Base-by-base conservation (phyloP, 1,140 invertebrate genomes). In the Musca vetustissima region DNA sequence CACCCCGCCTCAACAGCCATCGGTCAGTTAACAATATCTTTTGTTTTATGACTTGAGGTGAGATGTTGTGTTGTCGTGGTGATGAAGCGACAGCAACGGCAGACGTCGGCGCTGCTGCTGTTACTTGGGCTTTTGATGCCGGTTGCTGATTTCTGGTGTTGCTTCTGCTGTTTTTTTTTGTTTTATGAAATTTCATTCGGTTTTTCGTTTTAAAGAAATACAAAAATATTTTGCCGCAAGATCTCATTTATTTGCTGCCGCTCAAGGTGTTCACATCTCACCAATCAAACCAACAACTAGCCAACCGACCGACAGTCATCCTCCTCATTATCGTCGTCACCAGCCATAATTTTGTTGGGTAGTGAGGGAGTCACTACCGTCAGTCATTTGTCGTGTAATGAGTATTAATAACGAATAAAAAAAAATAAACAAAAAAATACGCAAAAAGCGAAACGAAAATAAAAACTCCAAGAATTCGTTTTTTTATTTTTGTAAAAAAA, bases 201-300 rank as follows among this genome's bases (percentile, higher is more conserved):
- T 61, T 61, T 61, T 61, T 73, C 75, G 75, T 74, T 76, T 76
- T 71, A 73, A 76, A 72, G 75, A 75, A 80, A 80, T 76, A 74
- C 76, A 75, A 78, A 80, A 61, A 24, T 61, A 61, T 61, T 80
- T 80, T 78, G 71, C 70, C 73, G 72, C 67, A 72, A 80, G 74
- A 79, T 80, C 76, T 80, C 78, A 80, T 80, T 80, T 80, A 80
- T 80, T 78, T 76, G 78, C 76, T 72, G 76, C 76, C 73, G 73
- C 71, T 75, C 76, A 73, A 75, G 74, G 74, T 73, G 78, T 77
- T 70, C 78, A 76, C 76, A 80, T 70, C 78, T 73, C 75, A 77
- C 74, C 76, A 72, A n/a, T n/a, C n/a, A n/a, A n/a, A n/a, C n/a
- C n/a, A n/a, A n/a, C n/a, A n/a, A n/a, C n/a, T n/a, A n/a, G n/a